phyloP scores from a whole-genome alignment of 2,888 invertebrate species.

The Andricus curvator region DNA sequence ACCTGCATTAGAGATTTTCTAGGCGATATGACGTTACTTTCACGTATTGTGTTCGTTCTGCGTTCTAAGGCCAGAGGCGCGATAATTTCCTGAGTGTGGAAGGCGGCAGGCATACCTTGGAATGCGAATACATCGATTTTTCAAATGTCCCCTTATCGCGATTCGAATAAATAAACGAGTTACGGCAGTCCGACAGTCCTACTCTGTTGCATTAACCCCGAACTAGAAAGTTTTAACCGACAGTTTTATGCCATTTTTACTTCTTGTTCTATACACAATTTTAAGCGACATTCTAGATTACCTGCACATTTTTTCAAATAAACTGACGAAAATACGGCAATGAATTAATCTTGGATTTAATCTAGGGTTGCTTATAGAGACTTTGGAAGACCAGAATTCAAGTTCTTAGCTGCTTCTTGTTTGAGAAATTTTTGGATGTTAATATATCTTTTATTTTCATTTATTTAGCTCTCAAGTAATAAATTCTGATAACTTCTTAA shows the following conservation, averaged over 20 bases:
- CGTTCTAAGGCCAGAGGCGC: conserved; percentile 21
- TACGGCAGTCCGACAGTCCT: conserved; percentile 9
- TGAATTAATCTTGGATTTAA: too few relatives aligned
- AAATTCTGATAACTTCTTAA: too few relatives aligned
- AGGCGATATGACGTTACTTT: conserved; percentile 20
- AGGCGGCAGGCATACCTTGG: conserved; percentile 3
- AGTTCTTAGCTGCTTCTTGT: too few relatives aligned
- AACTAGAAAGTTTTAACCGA: not conserved
- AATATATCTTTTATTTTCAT: too few relatives aligned
- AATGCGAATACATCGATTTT: conserved; percentile 16
- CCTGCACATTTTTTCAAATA: too few relatives aligned
- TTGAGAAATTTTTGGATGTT: too few relatives aligned
- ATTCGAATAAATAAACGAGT: conserved; percentile 31
- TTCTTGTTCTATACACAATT: not conserved
- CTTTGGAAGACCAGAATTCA: too few relatives aligned
- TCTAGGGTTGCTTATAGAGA: too few relatives aligned
- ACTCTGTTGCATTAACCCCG: not conserved
- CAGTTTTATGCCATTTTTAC: not conserved
- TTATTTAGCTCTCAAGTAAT: too few relatives aligned
- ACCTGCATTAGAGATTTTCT: conserved; percentile 24
- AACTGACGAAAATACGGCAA: too few relatives aligned
- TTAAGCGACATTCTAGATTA: not conserved
- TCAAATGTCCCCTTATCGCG: conserved; percentile 23
- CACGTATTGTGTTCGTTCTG: conserved; percentile 32
- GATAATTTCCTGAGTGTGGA: conserved; percentile 17